Evolutionary conservation across 2,113 vertebrate species (phyloP).

Genomic region (Beaufortia kweichowensis): DNA sequence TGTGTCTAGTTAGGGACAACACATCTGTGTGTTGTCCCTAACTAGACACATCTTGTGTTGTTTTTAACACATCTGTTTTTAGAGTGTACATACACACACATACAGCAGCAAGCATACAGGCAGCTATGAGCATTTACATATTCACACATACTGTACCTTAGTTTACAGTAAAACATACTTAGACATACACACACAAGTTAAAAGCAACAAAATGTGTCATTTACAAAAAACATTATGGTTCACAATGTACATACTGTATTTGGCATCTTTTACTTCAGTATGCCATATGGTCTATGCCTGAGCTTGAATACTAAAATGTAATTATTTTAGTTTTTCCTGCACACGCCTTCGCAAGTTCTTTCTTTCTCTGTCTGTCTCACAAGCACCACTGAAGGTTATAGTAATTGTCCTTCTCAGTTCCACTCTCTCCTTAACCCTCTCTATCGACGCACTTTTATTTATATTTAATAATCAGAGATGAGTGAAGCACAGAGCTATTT

Average conservation of each 20-base stretch:
- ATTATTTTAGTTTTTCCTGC: conserved; percentile 31
- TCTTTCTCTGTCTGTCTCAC: background rate
- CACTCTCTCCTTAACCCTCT: background rate
- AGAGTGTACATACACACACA: conserved; percentile 18
- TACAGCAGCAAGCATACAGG: conserved; percentile 5
- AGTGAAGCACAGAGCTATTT: background rate
- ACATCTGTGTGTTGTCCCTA: no score
- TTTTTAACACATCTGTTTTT: no score
- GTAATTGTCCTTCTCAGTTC: background rate
- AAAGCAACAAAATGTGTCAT: conserved; percentile 7
- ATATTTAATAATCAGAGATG: background rate
- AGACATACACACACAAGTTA: conserved; percentile 26
- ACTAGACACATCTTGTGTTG: no score
- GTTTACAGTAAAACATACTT: conserved; percentile 2
- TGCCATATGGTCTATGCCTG: conserved; percentile 54
- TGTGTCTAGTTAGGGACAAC: no score
- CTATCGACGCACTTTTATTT: background rate
- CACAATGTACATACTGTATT: conserved; percentile 19
- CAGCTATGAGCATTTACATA: conserved; percentile 3
- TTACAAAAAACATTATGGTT: conserved; percentile 40
- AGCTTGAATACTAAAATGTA: conserved; percentile 57
- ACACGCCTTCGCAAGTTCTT: background rate
- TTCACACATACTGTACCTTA: conserved; percentile 9
- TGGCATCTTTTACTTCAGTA: conserved; percentile 48
- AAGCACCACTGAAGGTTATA: background rate